Conservation (phyloP, 2,797 vertebrate species). For the Morelia viridis region DNA sequence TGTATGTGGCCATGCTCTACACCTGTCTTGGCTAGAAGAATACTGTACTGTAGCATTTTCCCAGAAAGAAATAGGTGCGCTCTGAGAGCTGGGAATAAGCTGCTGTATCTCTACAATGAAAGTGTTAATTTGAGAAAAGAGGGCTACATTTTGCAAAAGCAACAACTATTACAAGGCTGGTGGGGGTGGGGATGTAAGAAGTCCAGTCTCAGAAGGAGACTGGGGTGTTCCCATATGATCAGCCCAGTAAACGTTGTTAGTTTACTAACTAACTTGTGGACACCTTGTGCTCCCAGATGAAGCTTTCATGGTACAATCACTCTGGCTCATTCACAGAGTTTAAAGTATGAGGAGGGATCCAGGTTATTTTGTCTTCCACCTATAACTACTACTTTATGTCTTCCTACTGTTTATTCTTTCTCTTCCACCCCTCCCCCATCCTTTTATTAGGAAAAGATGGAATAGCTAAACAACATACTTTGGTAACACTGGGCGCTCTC, state of each 20-base stretch:
- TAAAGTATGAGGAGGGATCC: background rate
- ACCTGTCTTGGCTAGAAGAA: background rate
- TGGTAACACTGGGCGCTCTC: background rate
- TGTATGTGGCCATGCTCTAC: background rate
- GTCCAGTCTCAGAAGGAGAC: background rate
- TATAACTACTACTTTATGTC: background rate
- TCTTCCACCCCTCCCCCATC: background rate
- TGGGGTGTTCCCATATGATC: background rate
- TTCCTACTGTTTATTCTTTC: background rate
- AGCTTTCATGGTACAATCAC: background rate
- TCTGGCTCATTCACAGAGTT: background rate
- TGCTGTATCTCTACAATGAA: background rate
- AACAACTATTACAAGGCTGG: no score
- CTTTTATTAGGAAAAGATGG: background rate
- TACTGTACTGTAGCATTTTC: background rate
- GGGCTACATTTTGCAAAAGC: background rate
- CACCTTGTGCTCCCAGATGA: background rate
- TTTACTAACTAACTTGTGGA: background rate
- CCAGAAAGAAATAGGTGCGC: background rate
- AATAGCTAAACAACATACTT: background rate
- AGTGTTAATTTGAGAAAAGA: background rate
- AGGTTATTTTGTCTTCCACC: background rate
- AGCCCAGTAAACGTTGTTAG: background rate
- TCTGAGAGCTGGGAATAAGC: background rate
- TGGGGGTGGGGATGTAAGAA: background rate